Base-by-base conservation (phyloP, 1,140 invertebrate genomes). In the Rhyzopertha dominica region DNA sequence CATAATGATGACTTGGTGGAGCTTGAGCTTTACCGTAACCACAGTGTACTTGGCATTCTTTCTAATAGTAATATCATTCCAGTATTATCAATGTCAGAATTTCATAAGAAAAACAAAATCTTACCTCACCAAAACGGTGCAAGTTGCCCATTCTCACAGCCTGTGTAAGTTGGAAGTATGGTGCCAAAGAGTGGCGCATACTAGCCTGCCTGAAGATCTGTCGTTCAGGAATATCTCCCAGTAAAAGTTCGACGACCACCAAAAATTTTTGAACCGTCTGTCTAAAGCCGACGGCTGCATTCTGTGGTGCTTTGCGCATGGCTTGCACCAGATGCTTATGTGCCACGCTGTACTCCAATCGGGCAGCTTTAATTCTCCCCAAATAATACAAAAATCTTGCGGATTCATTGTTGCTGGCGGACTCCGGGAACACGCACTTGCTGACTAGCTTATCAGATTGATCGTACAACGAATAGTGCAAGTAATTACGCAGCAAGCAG, bases 341-440 rank as follows among this genome's bases (percentile, higher is more conserved):
- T 1, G 96, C 95, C 73, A 90, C 75, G 57, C 93, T 95, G 68
- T 99, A 99, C 63, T 99, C 94, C 30, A 99, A 69, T 58, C 97
- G 82, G 2, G 95, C 92, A 5, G 95, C 92, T 68, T 98, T 98
- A 40, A 99, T 98, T 53, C 95, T 81, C 10, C 96, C 95, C 56
- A 97, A 72, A 67, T 99, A 99, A 68, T 96, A 99, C 14, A 97
- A 74, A 67, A 90, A 99, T 61, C 96, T 78, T 0, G 96, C 95
- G 89, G 92, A 96, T 66, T 99, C 95, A 73, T 98, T 99, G 67
- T 99, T 99, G 67, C 92, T 95, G 0, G 95, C 95, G 52, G 84
- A 81, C 69, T 98, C 95, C 1, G 96, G 95, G 62, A 95, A 99
- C 0, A 90, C 87, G 3, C 91, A 92, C 66, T 99, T 99, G 20